phyloP scores from a whole-genome alignment of 1,140 invertebrate species.

The Zaprionus gabonicus region DNA sequence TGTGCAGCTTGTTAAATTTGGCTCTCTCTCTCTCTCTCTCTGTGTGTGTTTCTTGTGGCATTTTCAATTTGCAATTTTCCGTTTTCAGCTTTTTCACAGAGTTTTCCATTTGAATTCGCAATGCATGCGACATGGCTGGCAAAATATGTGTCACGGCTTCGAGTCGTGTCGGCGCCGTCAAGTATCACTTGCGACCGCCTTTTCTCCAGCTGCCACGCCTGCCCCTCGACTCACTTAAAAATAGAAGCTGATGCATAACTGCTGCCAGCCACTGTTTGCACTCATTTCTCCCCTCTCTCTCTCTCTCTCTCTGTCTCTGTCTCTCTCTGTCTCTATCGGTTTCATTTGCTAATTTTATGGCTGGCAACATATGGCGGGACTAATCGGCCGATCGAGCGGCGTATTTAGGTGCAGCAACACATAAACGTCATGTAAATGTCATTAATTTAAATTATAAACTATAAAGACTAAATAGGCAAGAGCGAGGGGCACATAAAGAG shows the following conservation, averaged over 20 bases:
- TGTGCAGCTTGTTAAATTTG: slow-evolving; percentile 23
- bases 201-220: slow-evolving; percentile 8
- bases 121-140: slow-evolving; percentile 42
- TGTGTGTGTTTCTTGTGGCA: slow-evolving; percentile 3
- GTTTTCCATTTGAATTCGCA: slow-evolving; percentile 43
- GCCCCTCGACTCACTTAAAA: slow-evolving; percentile 24
- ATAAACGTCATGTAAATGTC: slow-evolving; percentile 74
- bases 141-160: slow-evolving; percentile 68
- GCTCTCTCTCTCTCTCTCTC: not conserved
- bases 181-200: slow-evolving; percentile 32
- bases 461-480: slow-evolving; percentile 68
- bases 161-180: slow-evolving; percentile 15
- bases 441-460: slow-evolving; percentile 82
- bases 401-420: slow-evolving; percentile 48
- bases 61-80: slow-evolving; percentile 56
- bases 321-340: not conserved
- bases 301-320: no score
- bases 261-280: slow-evolving; percentile 45
- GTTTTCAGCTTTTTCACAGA: slow-evolving; percentile 20
- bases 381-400: slow-evolving; percentile 52
- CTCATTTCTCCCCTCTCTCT: slow-evolving; percentile 38
- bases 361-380: slow-evolving; percentile 63
- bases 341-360: slow-evolving; percentile 71
- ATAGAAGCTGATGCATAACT: slow-evolving; percentile 55
- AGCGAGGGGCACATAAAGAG: not conserved